Conservation (phyloP, 2,797 vertebrate genomes). For the Myotis daubentonii region DNA sequence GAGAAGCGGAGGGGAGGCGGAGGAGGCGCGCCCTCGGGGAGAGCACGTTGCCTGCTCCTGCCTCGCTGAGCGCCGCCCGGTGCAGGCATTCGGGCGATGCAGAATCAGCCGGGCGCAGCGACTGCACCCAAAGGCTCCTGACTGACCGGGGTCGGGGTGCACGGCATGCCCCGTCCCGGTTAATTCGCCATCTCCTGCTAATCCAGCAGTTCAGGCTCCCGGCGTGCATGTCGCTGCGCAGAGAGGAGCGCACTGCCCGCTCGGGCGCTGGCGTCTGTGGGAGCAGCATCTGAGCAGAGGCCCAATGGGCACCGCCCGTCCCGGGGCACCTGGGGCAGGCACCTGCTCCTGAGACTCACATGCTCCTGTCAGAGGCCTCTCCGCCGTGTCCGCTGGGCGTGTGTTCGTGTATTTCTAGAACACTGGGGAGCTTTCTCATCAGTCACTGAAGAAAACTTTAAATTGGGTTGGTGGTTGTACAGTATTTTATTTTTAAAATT, state of each 20-base stretch:
- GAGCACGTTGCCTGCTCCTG: neutral
- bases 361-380: neutral
- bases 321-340: neutral
- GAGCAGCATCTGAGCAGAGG: neutral
- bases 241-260: neutral
- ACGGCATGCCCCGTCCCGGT: too few relatives aligned
- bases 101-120: slow-evolving; percentile 12
- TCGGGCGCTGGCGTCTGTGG: too few relatives aligned
- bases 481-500: neutral
- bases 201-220: slow-evolving; percentile 42
- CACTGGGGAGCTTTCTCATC: neutral
- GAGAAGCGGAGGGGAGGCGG: neutral
- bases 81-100: neutral
- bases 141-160: slow-evolving; percentile 23
- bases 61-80: neutral
- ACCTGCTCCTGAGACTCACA: neutral
- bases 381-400: neutral
- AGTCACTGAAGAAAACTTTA: neutral
- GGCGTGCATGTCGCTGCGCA: slow-evolving; percentile 25
- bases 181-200: slow-evolving; percentile 26
- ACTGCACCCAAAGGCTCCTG: slow-evolving; percentile 2
- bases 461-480: neutral
- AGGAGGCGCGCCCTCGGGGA: neutral
- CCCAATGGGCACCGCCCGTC: too few relatives aligned
- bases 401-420: neutral